Evolutionary conservation across 1,140 invertebrate species (phyloP), one percentile per base, ranked within the genome.

Genomic region (Lethocerus indicus): DNA sequence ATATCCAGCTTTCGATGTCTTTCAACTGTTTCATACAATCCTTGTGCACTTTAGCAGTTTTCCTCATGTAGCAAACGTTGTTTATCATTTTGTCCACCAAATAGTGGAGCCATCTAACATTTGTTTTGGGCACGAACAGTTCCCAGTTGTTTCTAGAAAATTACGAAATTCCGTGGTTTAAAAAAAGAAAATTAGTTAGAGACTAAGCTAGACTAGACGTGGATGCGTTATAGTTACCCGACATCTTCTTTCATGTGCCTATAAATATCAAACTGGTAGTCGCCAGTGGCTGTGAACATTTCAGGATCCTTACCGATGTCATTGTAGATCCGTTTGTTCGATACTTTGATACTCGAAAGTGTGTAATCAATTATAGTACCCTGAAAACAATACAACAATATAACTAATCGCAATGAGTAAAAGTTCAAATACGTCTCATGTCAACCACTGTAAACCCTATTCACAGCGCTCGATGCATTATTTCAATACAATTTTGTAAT

Each of bases 181-280:
- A 47, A 54, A 47, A 47, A 36, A 52, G 29, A 32, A 32, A 32
- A 32, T 32, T 9, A n/a, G 9, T n/a, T 37, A 49, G 44, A 42
- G 42, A 48, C 43, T 43, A 43, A 36, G 37, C 23, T 41, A n/a
- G 25, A 40, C 9, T 9, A 9, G 9, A 32, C 9, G n/a, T 32
- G 29, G 9, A 36, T 39, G 49, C 9, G n/a, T 9, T n/a, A 32
- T 50, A 66, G 71, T 72, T 68, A 91, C 87, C 69, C 63, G 53
- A 81, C 75, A 55, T 72, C 69, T 41, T 77, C 67, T 53, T 72
- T 65, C 86, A 89, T 96, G 57, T 81, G 67, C 54, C 89, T 71
- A 64, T 97, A 97, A 47, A 96, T 79, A 40, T 93, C 84, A 69
- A 92, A 96, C 67, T 97, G 93, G 62, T 90, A 89, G 65, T 94